These are phyloP conservation scores for Sceliomorpha sp. DNA, from an alignment of 2,888 invertebrate species.

Conservation along the genomic window DNA sequence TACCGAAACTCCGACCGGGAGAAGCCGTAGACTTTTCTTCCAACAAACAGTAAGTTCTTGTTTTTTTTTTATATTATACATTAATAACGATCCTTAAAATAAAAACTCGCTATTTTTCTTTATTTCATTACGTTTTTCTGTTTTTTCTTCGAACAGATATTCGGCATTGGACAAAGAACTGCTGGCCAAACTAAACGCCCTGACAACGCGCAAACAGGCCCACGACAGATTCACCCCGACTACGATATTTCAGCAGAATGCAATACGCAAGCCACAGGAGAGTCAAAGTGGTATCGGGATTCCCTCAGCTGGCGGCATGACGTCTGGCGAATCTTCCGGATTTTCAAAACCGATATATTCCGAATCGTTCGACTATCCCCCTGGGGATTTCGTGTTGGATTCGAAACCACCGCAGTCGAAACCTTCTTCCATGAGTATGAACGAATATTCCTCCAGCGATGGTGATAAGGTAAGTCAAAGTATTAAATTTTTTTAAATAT, in stretches of 20 bases:
- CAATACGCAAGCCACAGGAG: slow-evolving; percentile 32
- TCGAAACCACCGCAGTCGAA: slow-evolving; percentile 24
- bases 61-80: slow-evolving; percentile 11
- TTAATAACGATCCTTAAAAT: too few relatives aligned
- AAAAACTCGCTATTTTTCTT: too few relatives aligned
- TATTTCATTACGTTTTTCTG: too few relatives aligned
- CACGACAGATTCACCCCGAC: slow-evolving; percentile 74
- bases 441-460: slow-evolving; percentile 44
- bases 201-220: slow-evolving; percentile 54
- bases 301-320: too few relatives aligned
- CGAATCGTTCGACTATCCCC: slow-evolving; percentile 59
- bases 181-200: slow-evolving; percentile 60
- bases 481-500: too few relatives aligned
- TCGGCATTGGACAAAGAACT: slow-evolving; percentile 68
- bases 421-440: slow-evolving; percentile 32
- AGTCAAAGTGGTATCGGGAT: too few relatives aligned
- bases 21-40: slow-evolving; percentile 69
- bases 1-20: slow-evolving; percentile 65
- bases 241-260: slow-evolving; percentile 63
- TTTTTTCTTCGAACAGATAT: too few relatives aligned
- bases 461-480: slow-evolving; percentile 59
- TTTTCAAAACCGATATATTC: slow-evolving; percentile 58
- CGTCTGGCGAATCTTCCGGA: too few relatives aligned
- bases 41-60: slow-evolving; percentile 59
- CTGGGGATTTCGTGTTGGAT: slow-evolving; percentile 28